phyloP scores from a whole-genome alignment of 1,140 invertebrate species.

The Solenopsis invicta region DNA sequence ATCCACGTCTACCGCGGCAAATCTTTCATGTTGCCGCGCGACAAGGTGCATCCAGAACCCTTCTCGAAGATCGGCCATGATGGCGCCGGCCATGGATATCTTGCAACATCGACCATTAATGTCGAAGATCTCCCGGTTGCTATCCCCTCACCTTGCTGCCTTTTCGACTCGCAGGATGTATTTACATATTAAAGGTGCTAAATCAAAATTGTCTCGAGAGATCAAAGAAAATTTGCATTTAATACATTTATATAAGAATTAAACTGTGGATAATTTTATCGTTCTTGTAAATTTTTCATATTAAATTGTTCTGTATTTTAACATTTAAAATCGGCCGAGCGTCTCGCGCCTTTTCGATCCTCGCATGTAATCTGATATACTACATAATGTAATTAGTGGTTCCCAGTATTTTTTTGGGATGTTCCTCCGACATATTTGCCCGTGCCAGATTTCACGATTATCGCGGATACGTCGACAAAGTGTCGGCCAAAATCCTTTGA shows the following conservation, averaged over 20 bases:
- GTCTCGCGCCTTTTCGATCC: not conserved
- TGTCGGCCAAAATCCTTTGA: slow-evolving; percentile 79
- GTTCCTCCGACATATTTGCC: slow-evolving; percentile 65
- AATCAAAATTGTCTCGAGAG: not conserved
- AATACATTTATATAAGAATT: not conserved
- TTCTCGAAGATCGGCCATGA: slow-evolving; percentile 64
- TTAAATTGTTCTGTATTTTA: not conserved
- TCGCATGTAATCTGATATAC: not conserved
- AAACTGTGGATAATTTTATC: not conserved
- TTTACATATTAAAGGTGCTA: not conserved
- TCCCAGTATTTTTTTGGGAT: slow-evolving; percentile 8
- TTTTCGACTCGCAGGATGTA: not conserved
- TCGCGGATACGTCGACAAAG: slow-evolving; percentile 72
- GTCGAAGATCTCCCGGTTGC: slow-evolving; percentile 42
- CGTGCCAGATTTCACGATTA: slow-evolving; percentile 75
- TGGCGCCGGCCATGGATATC: slow-evolving; percentile 25
- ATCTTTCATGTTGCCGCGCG: slow-evolving; percentile 78
- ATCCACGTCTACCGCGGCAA: slow-evolving; percentile 57
- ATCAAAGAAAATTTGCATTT: not conserved
- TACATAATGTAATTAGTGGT: slow-evolving; percentile 33
- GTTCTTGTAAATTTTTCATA: not conserved
- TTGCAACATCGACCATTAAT: slow-evolving; percentile 59
- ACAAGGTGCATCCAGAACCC: slow-evolving; percentile 58
- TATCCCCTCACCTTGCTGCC: not conserved
- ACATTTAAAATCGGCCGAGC: not conserved